Conservation (phyloP, 2,113 vertebrate species). For the Phrynosoma platyrhinos region DNA sequence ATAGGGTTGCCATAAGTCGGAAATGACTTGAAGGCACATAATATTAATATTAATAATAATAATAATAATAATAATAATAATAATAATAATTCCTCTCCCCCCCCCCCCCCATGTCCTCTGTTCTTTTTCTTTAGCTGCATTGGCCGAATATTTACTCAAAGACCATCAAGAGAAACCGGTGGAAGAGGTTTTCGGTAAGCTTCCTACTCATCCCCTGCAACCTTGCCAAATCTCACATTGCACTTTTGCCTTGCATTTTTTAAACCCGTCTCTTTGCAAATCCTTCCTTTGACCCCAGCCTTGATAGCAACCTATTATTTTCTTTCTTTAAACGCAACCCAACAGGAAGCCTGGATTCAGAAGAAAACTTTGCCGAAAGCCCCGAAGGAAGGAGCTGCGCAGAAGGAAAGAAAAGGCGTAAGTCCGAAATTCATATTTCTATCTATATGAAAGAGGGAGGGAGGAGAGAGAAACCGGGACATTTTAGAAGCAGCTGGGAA, state of each 20-base stretch:
- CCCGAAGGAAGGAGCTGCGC: conserved; percentile 35
- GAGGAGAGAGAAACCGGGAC: no score
- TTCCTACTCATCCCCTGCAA: background rate
- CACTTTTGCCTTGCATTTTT: no score
- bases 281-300: background rate
- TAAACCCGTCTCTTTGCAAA: background rate
- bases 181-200: conserved; percentile 79
- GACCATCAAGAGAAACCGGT: conserved; percentile 72
- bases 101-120: background rate
- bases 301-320: background rate
- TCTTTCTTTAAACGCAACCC: background rate
- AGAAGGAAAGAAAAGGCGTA: conserved; percentile 73
- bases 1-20: no score
- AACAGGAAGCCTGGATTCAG: conserved; percentile 67
- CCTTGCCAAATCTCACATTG: background rate
- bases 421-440: no score
- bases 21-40: no score
- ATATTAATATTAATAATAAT: no score
- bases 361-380: conserved; percentile 61
- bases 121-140: conserved; percentile 66
- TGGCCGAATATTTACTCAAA: conserved; percentile 80
- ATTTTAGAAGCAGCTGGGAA: no score
- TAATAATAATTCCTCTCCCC: no score
- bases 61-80: no score
- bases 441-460: no score